A percentile compares a stretch with the other conserved stretches of the same genome.
phyloP scores from a whole-genome alignment of 2,113 vertebrate species.

The Python bivittatus region DNA sequence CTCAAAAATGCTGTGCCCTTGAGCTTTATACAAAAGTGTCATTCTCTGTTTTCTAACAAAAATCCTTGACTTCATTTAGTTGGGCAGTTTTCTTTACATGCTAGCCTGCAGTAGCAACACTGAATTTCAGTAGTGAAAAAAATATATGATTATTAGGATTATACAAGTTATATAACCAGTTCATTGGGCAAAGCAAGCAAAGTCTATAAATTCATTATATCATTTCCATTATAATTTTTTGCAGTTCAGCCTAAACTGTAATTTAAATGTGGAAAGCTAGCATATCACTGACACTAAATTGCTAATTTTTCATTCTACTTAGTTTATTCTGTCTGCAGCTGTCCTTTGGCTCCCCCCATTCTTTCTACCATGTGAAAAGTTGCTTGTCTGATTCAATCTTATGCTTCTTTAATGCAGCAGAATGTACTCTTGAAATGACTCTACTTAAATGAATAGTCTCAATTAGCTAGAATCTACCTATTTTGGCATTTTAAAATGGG shows the following conservation, averaged over 20 bases:
- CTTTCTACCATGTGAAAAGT: constrained; percentile 59
- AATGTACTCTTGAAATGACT: constrained; percentile 50
- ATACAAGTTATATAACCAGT: constrained; percentile 41
- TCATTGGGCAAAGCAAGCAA: constrained; percentile 54
- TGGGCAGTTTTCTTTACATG: neutral
- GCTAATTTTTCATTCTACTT: constrained; percentile 66
- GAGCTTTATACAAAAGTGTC: neutral
- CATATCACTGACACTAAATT: constrained; percentile 59
- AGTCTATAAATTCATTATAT: constrained; percentile 47
- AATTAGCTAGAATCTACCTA: constrained; percentile 43
- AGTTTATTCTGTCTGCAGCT: constrained; percentile 63
- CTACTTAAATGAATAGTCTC: constrained; percentile 47
- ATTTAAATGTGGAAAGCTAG: constrained; percentile 67
- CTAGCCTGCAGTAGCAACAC: neutral
- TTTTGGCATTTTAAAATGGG: constrained; percentile 41
- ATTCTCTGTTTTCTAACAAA: neutral
- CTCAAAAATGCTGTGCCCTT: neutral
- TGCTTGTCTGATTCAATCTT: constrained; percentile 65
- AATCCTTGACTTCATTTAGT: neutral
- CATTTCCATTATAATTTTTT: constrained; percentile 62
- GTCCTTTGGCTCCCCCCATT: constrained; percentile 38
- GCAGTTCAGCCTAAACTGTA: constrained; percentile 52
- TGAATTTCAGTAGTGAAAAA: neutral
- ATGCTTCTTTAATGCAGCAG: constrained; percentile 45
- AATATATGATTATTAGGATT: constrained; percentile 40